These are phyloP conservation scores for Choreutis nemorana DNA, from an alignment of 2,888 invertebrate species.

Conservation along the genomic window DNA sequence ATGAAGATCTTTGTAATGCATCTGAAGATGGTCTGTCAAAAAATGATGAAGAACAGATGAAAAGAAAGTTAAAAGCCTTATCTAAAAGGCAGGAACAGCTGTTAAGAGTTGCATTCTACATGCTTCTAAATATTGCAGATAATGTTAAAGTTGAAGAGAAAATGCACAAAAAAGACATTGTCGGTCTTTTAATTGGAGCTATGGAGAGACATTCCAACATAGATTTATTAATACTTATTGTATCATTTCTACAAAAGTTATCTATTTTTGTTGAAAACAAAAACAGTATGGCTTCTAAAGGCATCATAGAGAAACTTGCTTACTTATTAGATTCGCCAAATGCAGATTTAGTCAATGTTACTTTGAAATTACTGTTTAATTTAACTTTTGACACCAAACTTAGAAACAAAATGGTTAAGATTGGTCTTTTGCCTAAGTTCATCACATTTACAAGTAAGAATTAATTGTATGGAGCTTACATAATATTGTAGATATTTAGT, in stretches of 20 bases:
- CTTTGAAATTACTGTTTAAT: constrained; percentile 90
- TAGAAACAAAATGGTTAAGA: constrained; percentile 87
- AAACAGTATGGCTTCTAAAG: constrained; percentile 85
- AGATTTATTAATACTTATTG: constrained; percentile 87
- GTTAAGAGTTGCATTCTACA: constrained; percentile 88
- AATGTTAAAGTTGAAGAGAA: constrained; percentile 96
- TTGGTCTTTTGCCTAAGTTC: constrained; percentile 88
- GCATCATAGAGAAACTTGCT: constrained; percentile 84
- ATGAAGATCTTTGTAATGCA: constrained; percentile 69
- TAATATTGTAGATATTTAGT: no score
- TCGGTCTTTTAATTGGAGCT: constrained; percentile 85
- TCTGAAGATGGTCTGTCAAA: constrained; percentile 54
- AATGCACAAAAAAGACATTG: constrained; percentile 94
- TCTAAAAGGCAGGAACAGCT: constrained; percentile 95
- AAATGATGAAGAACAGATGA: constrained; percentile 79
- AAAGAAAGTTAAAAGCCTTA: constrained; percentile 78
- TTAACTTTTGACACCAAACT: constrained; percentile 92
- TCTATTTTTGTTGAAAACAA: constrained; percentile 95
- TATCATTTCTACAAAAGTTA: constrained; percentile 94
- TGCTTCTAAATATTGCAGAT: constrained; percentile 94
- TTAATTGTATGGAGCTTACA: no score
- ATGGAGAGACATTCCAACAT: constrained; percentile 87
- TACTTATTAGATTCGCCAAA: constrained; percentile 75
- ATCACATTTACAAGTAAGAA: constrained; percentile 86
- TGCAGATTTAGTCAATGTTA: constrained; percentile 80